Base-by-base conservation (phyloP, 2,888 invertebrate genomes). In the Drosophila diplacantha region DNA sequence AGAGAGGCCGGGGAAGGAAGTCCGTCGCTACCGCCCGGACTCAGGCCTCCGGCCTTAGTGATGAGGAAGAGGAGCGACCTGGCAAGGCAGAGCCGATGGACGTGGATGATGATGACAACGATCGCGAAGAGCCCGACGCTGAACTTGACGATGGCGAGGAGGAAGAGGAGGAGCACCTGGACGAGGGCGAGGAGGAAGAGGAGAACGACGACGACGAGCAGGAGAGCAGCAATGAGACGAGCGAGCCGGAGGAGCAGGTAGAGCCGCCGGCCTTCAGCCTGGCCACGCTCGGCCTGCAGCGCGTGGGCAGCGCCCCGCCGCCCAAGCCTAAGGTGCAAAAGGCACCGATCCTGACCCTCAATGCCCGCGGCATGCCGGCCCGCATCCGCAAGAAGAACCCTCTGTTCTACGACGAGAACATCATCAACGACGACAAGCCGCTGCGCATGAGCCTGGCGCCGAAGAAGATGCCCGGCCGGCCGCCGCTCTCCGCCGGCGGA, bases 291-390 rank as follows among this genome's bases (percentile, higher is more conserved):
- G 95, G 95, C 7, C 88, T 95, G 32, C 94, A 95, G 83, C 91
- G 95, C 84, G 95, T 95, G 41, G 95, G 95, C 18, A 92, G 94
- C 3, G 91, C 91, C 69, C 91, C 92, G 72, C 93, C 93, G 63
- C 92, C 93, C 57, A 91, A 92, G 79, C 93, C 93, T 14, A 90
- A 92, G 79, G 38, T 31, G 2, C 90, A 91, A 5, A 90, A 90
- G 32, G 93, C 92, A 85, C 94, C 94, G 26, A 91, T 93, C n/a
- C 93, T 94, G 87, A 93, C 94, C 73, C 89, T 96, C 3, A 96
- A 96, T 86, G 93, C 95, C 3, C 91, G 96, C 81, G 96, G 96
- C 44, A 96, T 95, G 95, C 96, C 96, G 54, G 95, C 95, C 6
- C 91, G 97, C 61, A 96, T 96, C 73, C 91, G 96, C 31, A 97